Percentiles rank a stretch among this genome's conserved stretches.
phyloP scores from a whole-genome alignment of 2,113 vertebrate species.

The Symphodus melops region DNA sequence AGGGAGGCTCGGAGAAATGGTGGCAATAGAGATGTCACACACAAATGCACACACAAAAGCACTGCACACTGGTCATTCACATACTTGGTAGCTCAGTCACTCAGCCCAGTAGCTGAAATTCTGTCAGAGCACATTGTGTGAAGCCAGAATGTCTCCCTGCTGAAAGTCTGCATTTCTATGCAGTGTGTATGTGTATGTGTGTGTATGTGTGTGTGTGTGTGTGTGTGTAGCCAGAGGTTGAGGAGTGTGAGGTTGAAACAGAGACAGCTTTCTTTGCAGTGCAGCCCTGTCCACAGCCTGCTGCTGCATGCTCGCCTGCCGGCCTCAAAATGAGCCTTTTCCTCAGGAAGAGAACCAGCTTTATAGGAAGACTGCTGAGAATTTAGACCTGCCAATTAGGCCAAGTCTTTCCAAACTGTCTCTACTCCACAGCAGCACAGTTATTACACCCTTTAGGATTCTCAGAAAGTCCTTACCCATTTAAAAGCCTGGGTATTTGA shows the following conservation, averaged over 20 bases:
- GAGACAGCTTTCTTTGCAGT: conserved; percentile 12
- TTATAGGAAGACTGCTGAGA: conserved; percentile 43
- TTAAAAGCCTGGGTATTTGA: neutral
- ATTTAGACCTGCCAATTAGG: conserved; percentile 54
- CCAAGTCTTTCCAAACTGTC: conserved; percentile 18
- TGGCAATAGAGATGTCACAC: conserved; percentile 42
- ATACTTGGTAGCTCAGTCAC: neutral
- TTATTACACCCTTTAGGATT: conserved; percentile 37
- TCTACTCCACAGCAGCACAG: neutral
- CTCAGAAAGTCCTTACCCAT: conserved; percentile 9
- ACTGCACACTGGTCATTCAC: conserved; percentile 1
- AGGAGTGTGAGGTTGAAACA: conserved; percentile 37
- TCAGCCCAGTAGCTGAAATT: conserved; percentile 22
- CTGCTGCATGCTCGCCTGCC: conserved; percentile 35
- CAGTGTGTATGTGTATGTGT: neutral
- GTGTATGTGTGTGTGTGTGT: neutral
- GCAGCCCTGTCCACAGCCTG: conserved; percentile 26
- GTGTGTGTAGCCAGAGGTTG: conserved; percentile 28
- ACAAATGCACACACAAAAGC: conserved; percentile 10
- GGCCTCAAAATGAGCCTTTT: conserved; percentile 44
- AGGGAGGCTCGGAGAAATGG: conserved; percentile 21
- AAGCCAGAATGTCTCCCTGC: conserved; percentile 7
- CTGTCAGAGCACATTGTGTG: conserved; percentile 6
- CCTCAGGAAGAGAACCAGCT: conserved; percentile 40
- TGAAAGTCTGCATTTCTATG: conserved; percentile 21